Evolutionary conservation across 2,888 invertebrate species (phyloP), one percentile per base, ranked within the genome.

Genomic region (Drosophila koepferae): DNA sequence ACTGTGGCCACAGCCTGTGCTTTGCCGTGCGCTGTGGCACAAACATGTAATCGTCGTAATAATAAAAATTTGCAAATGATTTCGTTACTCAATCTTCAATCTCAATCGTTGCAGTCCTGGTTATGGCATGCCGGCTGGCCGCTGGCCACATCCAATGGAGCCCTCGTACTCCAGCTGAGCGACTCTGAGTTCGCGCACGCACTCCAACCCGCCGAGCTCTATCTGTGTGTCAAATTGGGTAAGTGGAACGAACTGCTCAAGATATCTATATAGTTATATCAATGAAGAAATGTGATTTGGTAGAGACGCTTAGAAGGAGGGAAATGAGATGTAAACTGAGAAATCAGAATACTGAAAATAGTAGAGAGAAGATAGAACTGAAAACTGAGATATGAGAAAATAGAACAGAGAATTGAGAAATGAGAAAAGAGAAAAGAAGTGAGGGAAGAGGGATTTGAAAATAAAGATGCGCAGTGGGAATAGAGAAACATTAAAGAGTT

Each of bases 61-160:
- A 89, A 89, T 87, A 89, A 85, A 85, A 85, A 89, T 87, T 89
- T 89, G 73, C 88, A 85, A 86, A 86, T 86, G 89, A 88, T 86
- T 86, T 88, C 81, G 86, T 86, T 90, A 86, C 88, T 83, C 89
- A 87, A 90, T 87, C 86, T 81, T 49, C 77, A 77, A 81, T 81
- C 78, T 61, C 20, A 72, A 77, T 75, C 71, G 72, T 86, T 94
- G 46, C 94, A 95, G 95, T 94, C 94, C 92, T 94, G 94, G 90
- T 92, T 94, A 78, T 94, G 94, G 86, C 94, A 95, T 80, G 92
- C 94, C 90, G 96, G 95, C 92, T 96, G 96, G 96, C 96, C 96
- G 72, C 93, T 96, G 92, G 95, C 95, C 91, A 94, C 95, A 89
- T 94, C 94, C 83, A 87, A 91, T 79, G 94, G 94, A 90, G 95